Evolutionary conservation across 2,113 vertebrate genomes (phyloP).

Genomic region (Anseranas semipalmata): DNA sequence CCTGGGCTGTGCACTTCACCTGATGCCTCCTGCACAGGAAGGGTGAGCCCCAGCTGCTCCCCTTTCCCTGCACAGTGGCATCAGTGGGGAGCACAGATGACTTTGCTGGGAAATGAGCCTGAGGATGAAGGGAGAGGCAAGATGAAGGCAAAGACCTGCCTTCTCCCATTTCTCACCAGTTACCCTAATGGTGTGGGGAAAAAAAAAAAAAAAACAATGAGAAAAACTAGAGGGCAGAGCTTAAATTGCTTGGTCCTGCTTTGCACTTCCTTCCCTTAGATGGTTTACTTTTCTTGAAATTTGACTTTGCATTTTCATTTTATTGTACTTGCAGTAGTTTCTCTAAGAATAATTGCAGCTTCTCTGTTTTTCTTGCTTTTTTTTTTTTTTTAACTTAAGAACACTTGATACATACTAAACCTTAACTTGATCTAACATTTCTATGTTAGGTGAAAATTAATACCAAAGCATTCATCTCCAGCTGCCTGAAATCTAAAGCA

Average conservation of each 20-base stretch:
- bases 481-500: constrained; percentile 30
- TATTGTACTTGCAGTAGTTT: background rate
- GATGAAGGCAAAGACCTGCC: background rate
- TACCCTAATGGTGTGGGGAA: background rate
- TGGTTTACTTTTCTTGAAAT: background rate
- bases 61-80: background rate
- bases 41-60: background rate
- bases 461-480: background rate
- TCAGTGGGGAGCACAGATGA: background rate
- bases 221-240: background rate
- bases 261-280: background rate
- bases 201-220: background rate
- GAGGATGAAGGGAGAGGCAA: background rate
- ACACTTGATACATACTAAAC: background rate
- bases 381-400: background rate
- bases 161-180: background rate
- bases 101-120: background rate
- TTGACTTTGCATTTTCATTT: background rate
- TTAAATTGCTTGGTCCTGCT: background rate
- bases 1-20: accelerated
- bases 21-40: accelerated
- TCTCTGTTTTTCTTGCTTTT: background rate
- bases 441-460: constrained; percentile 12
- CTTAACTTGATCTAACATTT: constrained; percentile 3
- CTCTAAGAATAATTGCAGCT: background rate